Evolutionary conservation across 2,888 invertebrate species (phyloP), one percentile per base, ranked within the genome.

Genomic region (Mycalesis mineus): DNA sequence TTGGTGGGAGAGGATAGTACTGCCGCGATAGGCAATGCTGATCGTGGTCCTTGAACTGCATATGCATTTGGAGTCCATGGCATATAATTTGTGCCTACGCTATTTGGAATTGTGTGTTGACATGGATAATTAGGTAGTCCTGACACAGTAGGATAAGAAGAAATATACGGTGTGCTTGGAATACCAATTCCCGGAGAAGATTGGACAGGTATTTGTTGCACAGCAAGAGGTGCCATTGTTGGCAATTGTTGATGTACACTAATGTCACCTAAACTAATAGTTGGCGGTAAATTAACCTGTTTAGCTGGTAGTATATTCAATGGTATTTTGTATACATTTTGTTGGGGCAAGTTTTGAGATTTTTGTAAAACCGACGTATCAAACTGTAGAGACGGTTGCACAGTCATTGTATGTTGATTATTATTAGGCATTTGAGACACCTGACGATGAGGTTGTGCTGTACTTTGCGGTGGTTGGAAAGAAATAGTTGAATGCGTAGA

Each of bases 381-480:
- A 53, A 51, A 41, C 31, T 50, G 56, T 15, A 56, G 7, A 11
- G 49, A 41, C n/a, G 61, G 28, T 51, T 63, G 61, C 37, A 58
- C 49, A 13, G 36, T 39, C 37, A 62, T 13, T 33, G 62, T 39
- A n/a, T 65, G 60, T 53, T 64, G 65, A 33, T 65, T 56, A 33
- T 65, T 56, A 28, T 65, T 65, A 45, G 66, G 63, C 48, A 71
- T 72, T 58, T 77, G 78, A 5, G 36, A 14, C 11, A 47, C 9
- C 11, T 55, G 57, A 11, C 37, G 31, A 13, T 17, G n/a, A 9
- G 45, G 39, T 13, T 28, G 50, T 31, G 50, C 15, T 17, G 29
- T 11, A 42, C 14, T 58, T 41, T 50, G 51, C 28, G 50, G 49
- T 33, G 55, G 57, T 22, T 60, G 57, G 39, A 52, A 40, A n/a